Percentiles rank a stretch among this genome's conserved stretches.
These are phyloP conservation scores for Aramus guarauna DNA, from an alignment of 2,113 vertebrate genomes.

Conservation along the genomic window DNA sequence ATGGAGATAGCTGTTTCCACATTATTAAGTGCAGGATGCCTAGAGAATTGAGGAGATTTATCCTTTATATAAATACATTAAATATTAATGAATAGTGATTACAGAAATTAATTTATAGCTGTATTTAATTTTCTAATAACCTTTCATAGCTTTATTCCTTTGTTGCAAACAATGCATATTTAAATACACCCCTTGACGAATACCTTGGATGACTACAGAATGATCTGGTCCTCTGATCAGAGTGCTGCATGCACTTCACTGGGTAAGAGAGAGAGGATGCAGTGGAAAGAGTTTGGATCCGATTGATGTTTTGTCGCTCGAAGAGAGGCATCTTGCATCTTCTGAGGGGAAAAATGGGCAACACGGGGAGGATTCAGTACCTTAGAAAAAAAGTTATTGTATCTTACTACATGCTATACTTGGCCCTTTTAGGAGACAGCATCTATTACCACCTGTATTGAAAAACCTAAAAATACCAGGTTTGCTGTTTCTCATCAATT, in stretches of 20 bases:
- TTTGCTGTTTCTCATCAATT: neutral
- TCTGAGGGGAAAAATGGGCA: neutral
- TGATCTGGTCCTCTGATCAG: neutral
- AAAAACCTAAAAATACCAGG: neutral
- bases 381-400: neutral
- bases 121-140: constrained; percentile 70
- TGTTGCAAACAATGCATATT: constrained; percentile 40
- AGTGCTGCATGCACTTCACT: neutral
- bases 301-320: neutral
- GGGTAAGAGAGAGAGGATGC: neutral
- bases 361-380: neutral
- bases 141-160: constrained; percentile 51
- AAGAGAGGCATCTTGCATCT: neutral
- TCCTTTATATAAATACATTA: constrained; percentile 76
- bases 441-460: neutral
- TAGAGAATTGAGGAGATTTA: constrained; percentile 69
- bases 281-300: neutral
- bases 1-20: constrained; percentile 69
- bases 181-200: constrained; percentile 46
- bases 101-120: constrained; percentile 75
- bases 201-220: neutral
- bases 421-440: neutral
- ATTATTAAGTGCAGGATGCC: constrained; percentile 74
- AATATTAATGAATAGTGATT: constrained; percentile 77
- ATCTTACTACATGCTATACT: neutral